Evolutionary conservation across 2,113 vertebrate species (phyloP), one percentile per base, ranked within the genome.

Genomic region (Corythaixoides concolor): DNA sequence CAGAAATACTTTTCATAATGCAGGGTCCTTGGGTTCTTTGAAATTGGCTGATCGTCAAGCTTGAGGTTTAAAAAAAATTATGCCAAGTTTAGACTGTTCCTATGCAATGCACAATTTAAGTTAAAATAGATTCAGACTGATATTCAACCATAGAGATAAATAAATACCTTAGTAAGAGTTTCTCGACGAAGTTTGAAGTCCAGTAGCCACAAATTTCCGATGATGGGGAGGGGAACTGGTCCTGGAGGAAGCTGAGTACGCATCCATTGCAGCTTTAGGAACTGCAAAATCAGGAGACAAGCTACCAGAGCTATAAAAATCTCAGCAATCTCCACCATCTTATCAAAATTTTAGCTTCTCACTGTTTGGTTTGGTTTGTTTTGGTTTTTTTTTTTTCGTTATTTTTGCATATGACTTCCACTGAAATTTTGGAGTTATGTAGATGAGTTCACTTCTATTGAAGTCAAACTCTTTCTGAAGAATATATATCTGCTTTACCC

Each of bases 181-280:
- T 97, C 97, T 9, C 87, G 97, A 8, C 66, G 96, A 49, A 98
- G 95, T 91, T 63, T 95, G 91, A 98, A 98, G 73, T 88, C 75
- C 30, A 98, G 78, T 55, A 97, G 97, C 97, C 97, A 97, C 52
- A 98, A 33, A 68, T 98, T 98, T 76, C 97, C 98, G 0, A 97
- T 77, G 91, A 98, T 5, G 27, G 97, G 98, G 11, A 98, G 58
- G 4, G 98, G 95, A 77, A 35, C n/a, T 11, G 96, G 97, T 73
- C 98, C 97, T 26, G 97, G 95, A 77, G 97, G 98, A 37, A 97
- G 95, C 55, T 22, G 74, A 6, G n/a, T 90, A 3, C 95, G 27
- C 50, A 86, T 77, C 97, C 93, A 83, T 6, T 95, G 96, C 63
- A 97, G 59, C 82, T 82, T 97, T 17, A 96, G 64, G 60, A 95